Base-by-base conservation (phyloP, 2,888 invertebrate species). In the Apamea crenata region DNA sequence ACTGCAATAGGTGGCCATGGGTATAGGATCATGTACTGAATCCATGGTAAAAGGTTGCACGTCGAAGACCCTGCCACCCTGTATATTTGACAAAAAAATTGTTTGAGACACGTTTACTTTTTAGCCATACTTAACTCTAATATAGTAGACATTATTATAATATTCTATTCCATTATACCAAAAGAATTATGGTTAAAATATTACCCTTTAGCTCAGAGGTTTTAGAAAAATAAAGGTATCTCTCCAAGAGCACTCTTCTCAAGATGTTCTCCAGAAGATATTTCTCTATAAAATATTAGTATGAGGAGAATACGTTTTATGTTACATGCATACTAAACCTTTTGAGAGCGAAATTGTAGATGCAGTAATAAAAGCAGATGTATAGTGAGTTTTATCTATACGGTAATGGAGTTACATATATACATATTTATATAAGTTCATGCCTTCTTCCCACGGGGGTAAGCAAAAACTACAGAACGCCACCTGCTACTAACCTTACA, bases 271-370 rank as follows among this genome's bases (percentile, higher is more conserved):
- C 25, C 18, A 78, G n/a, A 29, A 40, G 36, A 56, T 72, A 72
- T 72, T 47, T 80, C 18, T 56, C 25, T 56, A 56, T 10, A 29
- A 56, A 81, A 81, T 80, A 29, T 56, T 12, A 25, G 29, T 66
- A 47, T 36, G 25, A 32, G 29, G 25, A 18, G 56, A 36, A 44
- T 25, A 47, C 18, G 25, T 80, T 56, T 71, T 56, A 47, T 47
- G 80, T 36, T 65, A 47, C 32, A 47, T 73, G 65, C 25, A 59
- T 50, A 59, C 29, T 44, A 29, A 47, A 56, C 32, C 18, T 16
- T 80, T 56, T 29, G 63, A 16, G n/a, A 47, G 36, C 12, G 4
- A 80, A 66, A 29, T 71, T 47, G 8, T 53, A 32, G 32, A 21
- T 32, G 5, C 25, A 44, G 32, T 40, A 50, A 36, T 44, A 32